Conservation (phyloP, 2,113 vertebrate species). For the Halichoerus grypus region DNA sequence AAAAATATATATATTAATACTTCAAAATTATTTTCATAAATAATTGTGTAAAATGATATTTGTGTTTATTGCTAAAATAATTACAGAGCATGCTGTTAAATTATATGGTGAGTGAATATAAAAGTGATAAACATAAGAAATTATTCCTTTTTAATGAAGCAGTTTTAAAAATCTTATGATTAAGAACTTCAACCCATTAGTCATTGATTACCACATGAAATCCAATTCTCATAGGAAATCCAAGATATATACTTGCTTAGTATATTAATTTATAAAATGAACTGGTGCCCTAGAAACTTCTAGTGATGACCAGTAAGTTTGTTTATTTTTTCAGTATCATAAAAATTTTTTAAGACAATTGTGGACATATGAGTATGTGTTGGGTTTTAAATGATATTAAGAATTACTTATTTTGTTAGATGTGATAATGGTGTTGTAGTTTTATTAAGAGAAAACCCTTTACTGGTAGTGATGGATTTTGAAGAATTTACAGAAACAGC, state of each 20-base stretch:
- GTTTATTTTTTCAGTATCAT: neutral
- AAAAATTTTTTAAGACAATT: neutral
- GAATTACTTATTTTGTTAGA: neutral
- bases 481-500: neutral
- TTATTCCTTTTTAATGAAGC: neutral
- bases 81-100: neutral
- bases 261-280: neutral
- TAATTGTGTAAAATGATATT: neutral
- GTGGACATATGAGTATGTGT: neutral
- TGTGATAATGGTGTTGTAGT: neutral
- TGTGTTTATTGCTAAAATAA: neutral
- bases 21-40: neutral
- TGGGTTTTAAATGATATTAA: neutral
- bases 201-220: neutral
- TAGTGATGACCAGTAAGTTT: neutral
- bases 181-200: neutral
- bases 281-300: neutral
- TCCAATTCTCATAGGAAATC: neutral
- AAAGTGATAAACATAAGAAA: neutral
- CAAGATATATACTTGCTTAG: neutral
- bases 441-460: neutral
- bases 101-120: neutral
- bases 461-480: neutral
- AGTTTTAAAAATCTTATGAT: neutral
- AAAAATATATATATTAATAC: neutral